Percentiles rank a stretch among this genome's conserved stretches.
Conservation (phyloP, 2,113 vertebrate genomes). For the Psittacara wagleri region DNA sequence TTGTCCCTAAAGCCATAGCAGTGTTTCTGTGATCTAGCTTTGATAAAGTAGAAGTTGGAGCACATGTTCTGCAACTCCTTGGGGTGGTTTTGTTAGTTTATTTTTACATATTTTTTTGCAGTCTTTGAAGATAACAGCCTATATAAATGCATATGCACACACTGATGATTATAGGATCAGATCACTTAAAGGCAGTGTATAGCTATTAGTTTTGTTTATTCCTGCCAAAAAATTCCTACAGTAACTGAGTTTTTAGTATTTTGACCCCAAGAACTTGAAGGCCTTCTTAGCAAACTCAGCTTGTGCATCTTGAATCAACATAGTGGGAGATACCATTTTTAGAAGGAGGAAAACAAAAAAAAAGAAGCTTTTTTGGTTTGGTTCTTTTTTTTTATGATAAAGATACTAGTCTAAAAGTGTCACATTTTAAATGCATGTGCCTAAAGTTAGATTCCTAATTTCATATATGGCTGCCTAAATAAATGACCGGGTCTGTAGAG, state of each 20-base stretch:
- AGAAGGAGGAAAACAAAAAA: background rate
- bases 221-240: background rate
- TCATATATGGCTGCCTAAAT: background rate
- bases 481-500: background rate
- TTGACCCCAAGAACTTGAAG: background rate
- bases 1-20: background rate
- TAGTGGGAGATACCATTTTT: accelerated
- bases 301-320: background rate
- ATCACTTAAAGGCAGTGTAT: background rate
- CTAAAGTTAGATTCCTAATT: background rate
- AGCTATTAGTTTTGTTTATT: background rate
- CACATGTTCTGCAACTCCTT: background rate
- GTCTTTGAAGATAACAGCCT: background rate
- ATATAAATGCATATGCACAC: background rate
- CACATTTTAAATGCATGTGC: background rate
- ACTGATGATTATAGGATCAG: background rate
- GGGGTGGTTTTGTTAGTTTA: background rate
- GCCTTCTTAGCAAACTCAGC: background rate
- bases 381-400: background rate
- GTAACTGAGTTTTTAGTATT: background rate
- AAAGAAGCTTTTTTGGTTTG: accelerated
- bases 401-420: background rate
- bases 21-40: background rate
- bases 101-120: background rate
- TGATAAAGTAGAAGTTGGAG: background rate